Evolutionary conservation across 2,113 vertebrate species (phyloP).

Genomic region (Onychostoma macrolepis): DNA sequence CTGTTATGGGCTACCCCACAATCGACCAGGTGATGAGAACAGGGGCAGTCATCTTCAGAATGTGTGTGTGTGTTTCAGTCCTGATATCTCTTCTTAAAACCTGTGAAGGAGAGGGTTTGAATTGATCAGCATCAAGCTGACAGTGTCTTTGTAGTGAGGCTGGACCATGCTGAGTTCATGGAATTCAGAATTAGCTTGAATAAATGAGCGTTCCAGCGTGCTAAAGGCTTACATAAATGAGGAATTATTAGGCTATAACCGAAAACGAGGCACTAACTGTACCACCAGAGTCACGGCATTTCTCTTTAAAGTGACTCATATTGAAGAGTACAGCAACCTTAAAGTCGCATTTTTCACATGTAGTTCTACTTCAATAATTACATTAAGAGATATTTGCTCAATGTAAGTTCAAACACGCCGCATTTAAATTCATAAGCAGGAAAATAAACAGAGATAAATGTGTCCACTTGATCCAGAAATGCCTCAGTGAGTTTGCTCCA

Average conservation of each 20-base stretch:
- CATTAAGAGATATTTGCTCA: slow-evolving; percentile 65
- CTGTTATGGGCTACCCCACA: slow-evolving; percentile 25
- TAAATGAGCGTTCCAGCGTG: slow-evolving; percentile 14
- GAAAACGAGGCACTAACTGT: neutral
- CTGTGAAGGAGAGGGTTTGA: slow-evolving; percentile 35
- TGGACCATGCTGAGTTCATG: slow-evolving; percentile 37
- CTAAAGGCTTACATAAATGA: slow-evolving; percentile 50
- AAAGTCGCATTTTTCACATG: slow-evolving; percentile 37
- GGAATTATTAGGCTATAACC: slow-evolving; percentile 18
- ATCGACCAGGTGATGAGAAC: slow-evolving; percentile 13
- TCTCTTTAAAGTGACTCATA: slow-evolving; percentile 22
- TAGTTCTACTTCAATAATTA: slow-evolving; percentile 61
- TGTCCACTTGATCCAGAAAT: slow-evolving; percentile 61
- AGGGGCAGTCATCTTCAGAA: neutral
- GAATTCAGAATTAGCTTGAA: slow-evolving; percentile 47
- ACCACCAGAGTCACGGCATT: slow-evolving; percentile 6
- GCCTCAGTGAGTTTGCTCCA: slow-evolving; percentile 62
- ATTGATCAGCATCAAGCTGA: slow-evolving; percentile 51
- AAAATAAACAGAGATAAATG: slow-evolving; percentile 60
- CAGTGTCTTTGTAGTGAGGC: slow-evolving; percentile 49
- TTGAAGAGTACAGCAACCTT: slow-evolving; percentile 29
- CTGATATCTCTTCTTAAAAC: slow-evolving; percentile 35
- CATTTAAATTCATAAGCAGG: slow-evolving; percentile 66
- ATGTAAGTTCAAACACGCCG: slow-evolving; percentile 67
- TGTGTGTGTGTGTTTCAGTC: neutral